Evolutionary conservation across 2,888 invertebrate genomes (phyloP).

Genomic region (Dysmachus trigonus): DNA sequence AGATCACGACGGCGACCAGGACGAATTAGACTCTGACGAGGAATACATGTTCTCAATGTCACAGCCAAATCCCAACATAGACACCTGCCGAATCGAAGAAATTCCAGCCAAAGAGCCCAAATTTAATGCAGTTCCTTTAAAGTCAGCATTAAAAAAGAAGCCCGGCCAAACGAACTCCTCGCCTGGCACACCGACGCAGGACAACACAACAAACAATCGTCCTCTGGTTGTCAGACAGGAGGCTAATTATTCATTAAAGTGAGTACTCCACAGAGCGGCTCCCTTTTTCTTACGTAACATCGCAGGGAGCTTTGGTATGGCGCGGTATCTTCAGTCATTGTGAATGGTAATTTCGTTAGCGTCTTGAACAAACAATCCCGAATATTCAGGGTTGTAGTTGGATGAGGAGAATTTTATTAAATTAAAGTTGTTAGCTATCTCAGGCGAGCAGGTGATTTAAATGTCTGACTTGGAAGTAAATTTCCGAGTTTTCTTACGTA

Average conservation of each 20-base stretch:
- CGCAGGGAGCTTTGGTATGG: not conserved
- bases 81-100: constrained; percentile 87
- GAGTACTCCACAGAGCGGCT: constrained; percentile 61
- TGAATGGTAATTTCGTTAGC: not conserved
- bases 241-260: constrained; percentile 85
- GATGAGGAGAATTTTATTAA: not conserved
- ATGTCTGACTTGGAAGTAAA: not conserved
- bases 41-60: constrained; percentile 70
- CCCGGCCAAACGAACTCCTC: constrained; percentile 67
- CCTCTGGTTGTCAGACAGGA: constrained; percentile 77
- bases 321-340: not conserved
- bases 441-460: not conserved
- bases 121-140: constrained; percentile 89
- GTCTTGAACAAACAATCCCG: not conserved
- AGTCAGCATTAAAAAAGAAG: constrained; percentile 91
- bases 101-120: constrained; percentile 93
- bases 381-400: not conserved
- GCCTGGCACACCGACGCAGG: constrained; percentile 79
- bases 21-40: constrained; percentile 73
- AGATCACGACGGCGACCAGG: constrained; percentile 69
- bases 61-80: constrained; percentile 75
- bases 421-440: not conserved
- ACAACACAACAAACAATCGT: constrained; percentile 65
- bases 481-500: not conserved
- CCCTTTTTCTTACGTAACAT: not conserved